Evolutionary conservation across 23 tunicate species (phyloP), one percentile per base, ranked within the genome.

Genomic region (Halocynthia roretzi): DNA sequence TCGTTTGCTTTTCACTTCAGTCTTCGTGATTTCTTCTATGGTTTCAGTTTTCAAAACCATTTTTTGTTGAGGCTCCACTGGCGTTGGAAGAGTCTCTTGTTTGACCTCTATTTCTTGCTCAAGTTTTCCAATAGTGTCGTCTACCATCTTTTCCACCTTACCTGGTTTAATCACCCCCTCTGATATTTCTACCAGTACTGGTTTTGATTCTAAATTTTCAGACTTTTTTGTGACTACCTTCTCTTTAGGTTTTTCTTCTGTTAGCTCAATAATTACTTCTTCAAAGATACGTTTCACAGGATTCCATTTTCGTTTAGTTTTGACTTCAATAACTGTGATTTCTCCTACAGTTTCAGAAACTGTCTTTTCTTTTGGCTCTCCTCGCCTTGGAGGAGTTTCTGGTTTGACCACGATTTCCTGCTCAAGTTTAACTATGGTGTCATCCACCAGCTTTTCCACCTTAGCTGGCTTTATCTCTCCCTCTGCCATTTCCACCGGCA

Each of bases 251-350:
- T 65, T 65, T 15, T 15, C 70, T 11, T 11, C n/a, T 15, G 31
- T 20, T 67, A 19, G 71, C 71, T 67, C 71, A 54, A 23, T 48
- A 8, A 8, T 53, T 8, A 80, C 64, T 51, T 83, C 86, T 20
- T 85, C 96, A 71, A 90, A 90, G 15, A 52, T 77, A 11, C 77
- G 69, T 10, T 83, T 90, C 83, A 40, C 62, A 5, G 90, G 82
- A 70, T 90, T 90, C 96, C 90, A 90, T 8, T 50, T 54, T 40
- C 87, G 94, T 51, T 83, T 83, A n/a, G 74, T 80, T 22, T 23
- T 80, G 44, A 71, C 56, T 10, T 31, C 71, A 10, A 44, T 71
- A 40, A 49, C 18, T 9, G 74, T 58, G 61, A 12, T 75, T 20
- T 60, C 73, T 61, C 10, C 23, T 14, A 49, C 80, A 12, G 11